Conservation (phyloP, 2,888 invertebrate species). For the Argyresthia goedartella region DNA sequence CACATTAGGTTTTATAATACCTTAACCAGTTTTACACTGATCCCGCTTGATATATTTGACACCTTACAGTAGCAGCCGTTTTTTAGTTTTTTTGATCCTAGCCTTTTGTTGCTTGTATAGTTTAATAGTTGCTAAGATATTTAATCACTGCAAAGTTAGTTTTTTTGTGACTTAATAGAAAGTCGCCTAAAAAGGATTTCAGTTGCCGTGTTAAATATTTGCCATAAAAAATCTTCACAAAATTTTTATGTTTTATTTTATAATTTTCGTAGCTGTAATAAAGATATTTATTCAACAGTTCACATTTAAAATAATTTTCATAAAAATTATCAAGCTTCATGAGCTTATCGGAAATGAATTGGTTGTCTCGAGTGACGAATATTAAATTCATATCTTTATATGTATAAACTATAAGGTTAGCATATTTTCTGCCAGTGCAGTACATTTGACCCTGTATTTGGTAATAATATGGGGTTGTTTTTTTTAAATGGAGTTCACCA, state of each 20-base stretch:
- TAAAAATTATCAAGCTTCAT: neutral
- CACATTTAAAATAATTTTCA: neutral
- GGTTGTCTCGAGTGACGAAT: constrained; percentile 1
- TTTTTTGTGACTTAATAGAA: no score
- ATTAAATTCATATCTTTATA: constrained; percentile 3
- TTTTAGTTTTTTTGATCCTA: no score
- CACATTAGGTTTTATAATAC: no score
- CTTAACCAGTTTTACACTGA: no score
- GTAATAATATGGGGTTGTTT: constrained; percentile 3
- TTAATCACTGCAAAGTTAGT: no score
- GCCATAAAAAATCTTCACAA: neutral
- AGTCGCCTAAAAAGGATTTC: no score
- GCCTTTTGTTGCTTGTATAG: no score
- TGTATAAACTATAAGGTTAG: constrained; percentile 4
- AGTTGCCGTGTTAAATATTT: no score
- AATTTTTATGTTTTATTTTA: neutral
- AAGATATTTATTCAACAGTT: neutral
- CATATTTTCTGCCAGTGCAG: constrained; percentile 2
- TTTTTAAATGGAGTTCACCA: constrained; percentile 3
- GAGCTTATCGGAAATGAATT: constrained; percentile 5
- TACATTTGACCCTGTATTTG: constrained; percentile 7
- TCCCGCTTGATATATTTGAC: no score
- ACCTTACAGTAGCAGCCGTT: no score
- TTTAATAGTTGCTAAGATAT: no score
- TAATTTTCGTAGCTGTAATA: neutral